Evolutionary conservation across 2,797 vertebrate species (phyloP).

Genomic region (Anableps anableps): DNA sequence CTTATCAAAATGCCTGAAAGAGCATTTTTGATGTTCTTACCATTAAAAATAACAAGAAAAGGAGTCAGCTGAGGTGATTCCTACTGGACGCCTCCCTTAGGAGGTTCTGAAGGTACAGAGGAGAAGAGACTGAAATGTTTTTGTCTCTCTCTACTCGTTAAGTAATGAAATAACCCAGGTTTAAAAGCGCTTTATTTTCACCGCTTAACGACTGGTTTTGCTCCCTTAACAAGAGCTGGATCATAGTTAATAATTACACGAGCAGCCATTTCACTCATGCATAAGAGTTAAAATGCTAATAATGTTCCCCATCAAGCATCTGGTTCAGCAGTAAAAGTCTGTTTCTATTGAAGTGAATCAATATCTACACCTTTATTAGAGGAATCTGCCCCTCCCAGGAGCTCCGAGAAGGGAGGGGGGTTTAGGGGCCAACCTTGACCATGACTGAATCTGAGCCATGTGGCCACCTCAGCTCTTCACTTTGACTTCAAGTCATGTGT

Average conservation of each 20-base stretch:
- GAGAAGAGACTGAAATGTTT: neutral
- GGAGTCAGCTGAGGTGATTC: neutral
- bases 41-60: neutral
- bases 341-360: neutral
- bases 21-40: neutral
- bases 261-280: too few species aligned
- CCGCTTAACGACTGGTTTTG: neutral
- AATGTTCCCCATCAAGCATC: too few species aligned
- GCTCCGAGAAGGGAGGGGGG: neutral
- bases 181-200: neutral
- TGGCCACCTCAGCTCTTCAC: conserved; percentile 21
- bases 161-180: neutral
- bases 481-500: conserved; percentile 21
- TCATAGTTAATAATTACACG: neutral
- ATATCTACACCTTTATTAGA: conserved; percentile 6
- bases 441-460: conserved; percentile 37
- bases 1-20: neutral
- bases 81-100: neutral
- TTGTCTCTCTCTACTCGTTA: neutral
- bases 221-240: neutral
- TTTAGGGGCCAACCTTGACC: conserved; percentile 38
- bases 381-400: neutral
- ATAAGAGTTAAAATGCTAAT: neutral
- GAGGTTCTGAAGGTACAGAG: too few species aligned
- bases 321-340: neutral